Evolutionary conservation across 2,797 vertebrate genomes (phyloP).

Genomic region (Momotus momota): DNA sequence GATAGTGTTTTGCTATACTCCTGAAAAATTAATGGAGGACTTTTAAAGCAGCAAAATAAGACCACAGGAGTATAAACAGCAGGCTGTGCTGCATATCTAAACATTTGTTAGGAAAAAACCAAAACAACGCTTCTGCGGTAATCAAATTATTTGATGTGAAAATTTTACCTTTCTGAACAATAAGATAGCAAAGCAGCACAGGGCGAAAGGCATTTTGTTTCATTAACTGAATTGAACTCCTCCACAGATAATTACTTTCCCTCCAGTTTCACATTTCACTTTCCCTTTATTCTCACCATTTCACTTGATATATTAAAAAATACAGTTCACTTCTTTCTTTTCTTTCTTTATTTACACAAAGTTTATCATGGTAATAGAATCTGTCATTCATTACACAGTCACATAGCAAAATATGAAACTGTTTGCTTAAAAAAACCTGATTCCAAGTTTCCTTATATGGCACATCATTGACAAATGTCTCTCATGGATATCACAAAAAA

Average conservation of each 20-base stretch:
- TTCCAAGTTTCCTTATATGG: conserved; percentile 17
- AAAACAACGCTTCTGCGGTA: background rate
- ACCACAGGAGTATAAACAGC: background rate
- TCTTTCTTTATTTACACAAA: background rate
- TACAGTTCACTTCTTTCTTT: background rate
- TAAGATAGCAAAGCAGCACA: background rate
- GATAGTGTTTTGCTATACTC: background rate
- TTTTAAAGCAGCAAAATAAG: background rate
- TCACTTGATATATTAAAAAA: background rate
- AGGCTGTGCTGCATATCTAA: background rate
- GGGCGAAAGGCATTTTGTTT: background rate
- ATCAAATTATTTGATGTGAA: background rate
- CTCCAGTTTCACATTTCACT: background rate
- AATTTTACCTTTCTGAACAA: background rate
- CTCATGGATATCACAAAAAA: conserved; percentile 45
- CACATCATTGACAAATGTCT: background rate
- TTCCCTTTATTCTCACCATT: no score
- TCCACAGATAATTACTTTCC: background rate
- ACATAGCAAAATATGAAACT: conserved; percentile 22
- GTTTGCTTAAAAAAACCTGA: background rate
- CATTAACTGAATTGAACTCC: background rate
- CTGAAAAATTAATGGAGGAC: background rate
- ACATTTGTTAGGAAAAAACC: background rate
- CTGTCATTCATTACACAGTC: background rate
- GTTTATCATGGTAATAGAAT: background rate